Base-by-base conservation (phyloP, 2,888 invertebrate species). In the Tanytarsus gracilentus region DNA sequence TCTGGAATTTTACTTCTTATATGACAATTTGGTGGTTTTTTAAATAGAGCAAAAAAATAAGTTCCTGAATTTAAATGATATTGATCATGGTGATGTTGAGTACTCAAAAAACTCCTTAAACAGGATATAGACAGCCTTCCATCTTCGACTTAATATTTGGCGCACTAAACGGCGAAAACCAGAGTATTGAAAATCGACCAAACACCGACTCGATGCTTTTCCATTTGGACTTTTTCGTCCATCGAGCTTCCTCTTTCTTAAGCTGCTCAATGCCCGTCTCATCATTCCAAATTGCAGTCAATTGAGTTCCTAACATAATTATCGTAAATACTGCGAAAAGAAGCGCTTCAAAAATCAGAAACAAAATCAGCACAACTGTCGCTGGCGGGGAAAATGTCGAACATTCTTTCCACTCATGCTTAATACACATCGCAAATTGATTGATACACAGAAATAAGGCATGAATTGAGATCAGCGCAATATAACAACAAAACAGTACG, bases 401-500 rank as follows among this genome's bases (percentile, higher is more conserved):
- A 72, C 98, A 98, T 65, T 89, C 91, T 68, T 90, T 87, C 95
- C 96, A 98, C 71, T 97, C 96, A 69, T 86, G 86, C 63, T 86
- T 81, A 53, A 98, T 86, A 71, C 99, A 99, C 65, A 85, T 85
- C 62, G 95, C 83, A 71, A 99, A 96, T 75, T 98, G 96, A 72
- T 91, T 88, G 64, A 96, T 81, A 2, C 94, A 86, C 71, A 99
- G 78, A 68, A 92, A 86, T 66, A 99, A 79, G 11, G 97, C 88
- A 77, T 99, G 97, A 65, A 91, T 76, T 50, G 97, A 98, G 74
- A 98, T 88, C 60, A 88, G 81, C n/a, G 97, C 98, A 68, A 99
- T 97, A 75, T 99, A 99, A 73, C 99, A 86, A 96, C 95, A 96
- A 75, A 99, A 99, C 61, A 99, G 79, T 62, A 99, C 96, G 78